Conservation (phyloP, 2,888 invertebrate genomes). For the Lydus trimaculatus region DNA sequence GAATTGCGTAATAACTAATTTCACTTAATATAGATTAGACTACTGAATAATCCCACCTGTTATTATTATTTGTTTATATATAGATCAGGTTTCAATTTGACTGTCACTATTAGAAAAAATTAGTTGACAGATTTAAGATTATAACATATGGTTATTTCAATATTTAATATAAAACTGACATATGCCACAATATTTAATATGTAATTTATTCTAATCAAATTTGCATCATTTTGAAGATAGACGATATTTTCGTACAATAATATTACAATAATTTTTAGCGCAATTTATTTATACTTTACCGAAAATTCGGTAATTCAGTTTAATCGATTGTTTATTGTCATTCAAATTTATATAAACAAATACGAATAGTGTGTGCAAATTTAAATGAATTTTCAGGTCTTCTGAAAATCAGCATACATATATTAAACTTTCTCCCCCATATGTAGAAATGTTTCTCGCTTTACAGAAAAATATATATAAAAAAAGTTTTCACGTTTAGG, state of each 20-base stretch:
- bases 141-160: slow-evolving; percentile 44
- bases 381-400: slow-evolving; percentile 35
- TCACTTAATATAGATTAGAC: slow-evolving; percentile 46
- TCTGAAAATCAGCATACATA: slow-evolving; percentile 42
- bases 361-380: background rate
- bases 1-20: slow-evolving; percentile 44
- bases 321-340: slow-evolving; percentile 4
- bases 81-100: slow-evolving; percentile 48
- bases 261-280: slow-evolving; percentile 13
- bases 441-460: slow-evolving; percentile 42
- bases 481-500: slow-evolving; percentile 44
- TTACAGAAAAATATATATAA: slow-evolving; percentile 32
- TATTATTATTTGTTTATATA: slow-evolving; percentile 27
- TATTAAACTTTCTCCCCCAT: slow-evolving; percentile 40
- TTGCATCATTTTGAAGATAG: slow-evolving; percentile 19
- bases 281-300: background rate
- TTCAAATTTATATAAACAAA: slow-evolving; percentile 18
- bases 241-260: background rate
- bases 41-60: slow-evolving; percentile 39
- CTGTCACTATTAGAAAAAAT: slow-evolving; percentile 41
- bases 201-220: slow-evolving; percentile 28
- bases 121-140: slow-evolving; percentile 47
- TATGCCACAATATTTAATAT: slow-evolving; percentile 29
- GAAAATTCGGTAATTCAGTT: background rate
- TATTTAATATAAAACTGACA: slow-evolving; percentile 30